Percentiles rank a stretch among this genome's conserved stretches.
Conservation (phyloP, 2,888 invertebrate species). For the Chouioia cunea region DNA sequence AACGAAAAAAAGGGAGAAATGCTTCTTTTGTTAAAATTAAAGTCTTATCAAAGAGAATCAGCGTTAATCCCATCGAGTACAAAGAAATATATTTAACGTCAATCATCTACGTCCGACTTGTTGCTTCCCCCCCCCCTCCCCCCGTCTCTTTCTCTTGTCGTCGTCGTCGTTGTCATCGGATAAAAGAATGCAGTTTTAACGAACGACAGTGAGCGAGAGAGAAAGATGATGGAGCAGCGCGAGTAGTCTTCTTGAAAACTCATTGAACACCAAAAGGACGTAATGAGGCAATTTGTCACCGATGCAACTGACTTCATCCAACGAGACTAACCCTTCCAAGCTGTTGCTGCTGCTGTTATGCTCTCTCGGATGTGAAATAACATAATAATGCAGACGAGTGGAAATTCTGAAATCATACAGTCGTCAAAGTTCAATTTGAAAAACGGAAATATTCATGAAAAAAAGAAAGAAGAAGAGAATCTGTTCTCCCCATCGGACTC, state of each 20-base stretch:
- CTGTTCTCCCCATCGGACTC: no score
- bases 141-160: conserved; percentile 6
- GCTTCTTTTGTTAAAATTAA: no score
- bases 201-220: conserved; percentile 26
- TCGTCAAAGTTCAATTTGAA: no score
- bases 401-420: no score
- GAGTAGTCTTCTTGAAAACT: conserved; percentile 12
- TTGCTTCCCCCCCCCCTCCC: background rate
- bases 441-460: no score
- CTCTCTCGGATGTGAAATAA: conserved; percentile 22
- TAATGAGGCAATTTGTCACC: conserved; percentile 39
- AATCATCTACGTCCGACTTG: conserved; percentile 11
- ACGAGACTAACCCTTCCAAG: background rate
- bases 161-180: background rate
- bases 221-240: conserved; percentile 28
- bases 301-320: background rate
- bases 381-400: conserved; percentile 4
- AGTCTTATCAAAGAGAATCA: no score
- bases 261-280: conserved; percentile 23
- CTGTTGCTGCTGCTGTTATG: background rate
- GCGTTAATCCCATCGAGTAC: no score
- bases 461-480: no score
- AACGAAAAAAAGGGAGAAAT: no score
- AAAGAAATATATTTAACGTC: conserved; percentile 26
- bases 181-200: conserved; percentile 17